Evolutionary conservation across 2,113 vertebrate genomes (phyloP).

Genomic region (Anas platyrhynchos): DNA sequence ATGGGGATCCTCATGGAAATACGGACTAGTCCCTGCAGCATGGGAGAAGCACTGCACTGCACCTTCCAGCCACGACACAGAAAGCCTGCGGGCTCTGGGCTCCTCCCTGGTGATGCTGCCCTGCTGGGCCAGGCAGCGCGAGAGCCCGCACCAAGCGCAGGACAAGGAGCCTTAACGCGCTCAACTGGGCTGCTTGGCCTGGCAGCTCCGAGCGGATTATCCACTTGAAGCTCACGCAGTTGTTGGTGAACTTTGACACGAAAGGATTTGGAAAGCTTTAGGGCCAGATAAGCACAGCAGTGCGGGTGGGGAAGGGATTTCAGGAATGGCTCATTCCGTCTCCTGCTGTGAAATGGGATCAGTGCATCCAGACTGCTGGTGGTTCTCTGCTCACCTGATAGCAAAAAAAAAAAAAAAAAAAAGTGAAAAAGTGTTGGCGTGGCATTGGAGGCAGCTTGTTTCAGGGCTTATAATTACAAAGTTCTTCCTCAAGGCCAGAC

Average conservation of each 20-base stretch:
- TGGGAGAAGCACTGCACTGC: neutral
- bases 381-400: neutral
- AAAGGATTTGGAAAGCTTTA: constrained; percentile 2
- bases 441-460: neutral
- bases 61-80: neutral
- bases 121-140: neutral
- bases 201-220: neutral
- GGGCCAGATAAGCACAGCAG: neutral
- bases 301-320: neutral
- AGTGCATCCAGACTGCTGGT: neutral
- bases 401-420: neutral
- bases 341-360: neutral
- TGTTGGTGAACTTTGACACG: neutral
- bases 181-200: neutral
- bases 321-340: neutral
- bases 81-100: neutral
- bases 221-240: neutral
- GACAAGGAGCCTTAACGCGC: neutral
- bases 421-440: neutral
- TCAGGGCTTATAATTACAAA: neutral
- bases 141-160: neutral
- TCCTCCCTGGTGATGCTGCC: accelerated
- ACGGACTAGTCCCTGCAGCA: neutral
- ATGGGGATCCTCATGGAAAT: neutral
- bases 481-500: neutral